These are phyloP conservation scores for Phainopepla nitens DNA, from an alignment of 2,113 vertebrate genomes.

Conservation along the genomic window DNA sequence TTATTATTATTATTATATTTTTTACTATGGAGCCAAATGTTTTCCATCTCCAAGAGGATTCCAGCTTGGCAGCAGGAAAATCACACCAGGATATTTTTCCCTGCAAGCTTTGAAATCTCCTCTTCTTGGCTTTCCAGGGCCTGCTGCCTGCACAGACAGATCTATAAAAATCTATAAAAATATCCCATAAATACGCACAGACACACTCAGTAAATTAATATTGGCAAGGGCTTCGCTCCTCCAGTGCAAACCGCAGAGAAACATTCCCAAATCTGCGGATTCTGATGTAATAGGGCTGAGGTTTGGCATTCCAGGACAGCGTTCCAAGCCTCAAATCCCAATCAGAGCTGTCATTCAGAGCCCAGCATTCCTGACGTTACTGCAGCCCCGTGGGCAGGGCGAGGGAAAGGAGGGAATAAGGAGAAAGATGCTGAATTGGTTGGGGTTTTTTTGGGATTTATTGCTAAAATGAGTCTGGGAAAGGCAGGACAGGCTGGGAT, in stretches of 20 bases:
- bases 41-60: not conserved
- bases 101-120: not conserved
- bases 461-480: not conserved
- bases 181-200: not conserved
- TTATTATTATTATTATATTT: not conserved
- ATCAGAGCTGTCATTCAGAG: conserved; percentile 54
- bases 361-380: not conserved
- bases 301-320: conserved; percentile 34
- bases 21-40: not conserved
- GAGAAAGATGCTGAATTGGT: not conserved
- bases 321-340: not conserved
- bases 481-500: not conserved
- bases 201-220: not conserved
- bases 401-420: not conserved
- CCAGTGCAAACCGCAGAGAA: conserved; percentile 18
- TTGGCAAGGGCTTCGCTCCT: not conserved
- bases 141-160: not conserved
- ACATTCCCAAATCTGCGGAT: conserved; percentile 34
- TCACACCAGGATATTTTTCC: not conserved
- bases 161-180: not conserved
- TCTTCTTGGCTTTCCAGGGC: not conserved
- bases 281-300: conserved; percentile 64
- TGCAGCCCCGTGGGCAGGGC: not conserved
- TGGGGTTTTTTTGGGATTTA: not conserved
- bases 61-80: not conserved